Evolutionary conservation across 2,888 invertebrate species (phyloP), one percentile per base, ranked within the genome.

Genomic region (Drosophila glabriapex): DNA sequence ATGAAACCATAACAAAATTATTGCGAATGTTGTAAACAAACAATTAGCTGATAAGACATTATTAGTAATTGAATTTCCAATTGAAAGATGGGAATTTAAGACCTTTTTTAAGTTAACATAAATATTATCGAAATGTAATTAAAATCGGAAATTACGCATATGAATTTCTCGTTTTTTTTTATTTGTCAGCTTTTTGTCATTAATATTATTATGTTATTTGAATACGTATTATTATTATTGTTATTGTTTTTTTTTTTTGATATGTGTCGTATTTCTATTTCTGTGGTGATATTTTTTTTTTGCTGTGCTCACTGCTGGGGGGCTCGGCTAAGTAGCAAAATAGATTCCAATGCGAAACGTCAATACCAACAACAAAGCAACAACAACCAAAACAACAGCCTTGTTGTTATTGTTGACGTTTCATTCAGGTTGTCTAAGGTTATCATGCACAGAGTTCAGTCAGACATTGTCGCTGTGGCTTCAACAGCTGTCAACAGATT

Each of bases 41-140:
- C 78, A 70, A 88, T 88, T 90, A 89, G 55, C 77, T 75, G 90
- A 90, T 89, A 88, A 71, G 64, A 60, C 41, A 70, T 65, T 70
- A 62, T 49, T 77, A 65, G 55, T 67, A 43, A 43, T 33, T 49
- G 39, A 58, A 67, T 52, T 68, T 52, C 55, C 39, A 14, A 43
- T 71, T 72, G 69, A 76, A 60, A 25, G 58, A 80, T 79, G 25
- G 29, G 54, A 62, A 68, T 65, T 33, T 64, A 68, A 73, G 59
- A 55, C 64, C 52, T 43, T 61, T 41, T 41, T 43, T 28, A n/a
- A 25, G 41, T 25, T 59, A 37, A 10, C 50, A 59, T 50, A 53
- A 39, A 46, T 43, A 39, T 46, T 59, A 49, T 58, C 71, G 22
- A 54, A 14, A 5, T 22, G 52, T 41, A 69, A 60, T 61, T 37